Evolutionary conservation across 2,888 invertebrate genomes (phyloP).

Genomic region (Lasius fuliginosus): DNA sequence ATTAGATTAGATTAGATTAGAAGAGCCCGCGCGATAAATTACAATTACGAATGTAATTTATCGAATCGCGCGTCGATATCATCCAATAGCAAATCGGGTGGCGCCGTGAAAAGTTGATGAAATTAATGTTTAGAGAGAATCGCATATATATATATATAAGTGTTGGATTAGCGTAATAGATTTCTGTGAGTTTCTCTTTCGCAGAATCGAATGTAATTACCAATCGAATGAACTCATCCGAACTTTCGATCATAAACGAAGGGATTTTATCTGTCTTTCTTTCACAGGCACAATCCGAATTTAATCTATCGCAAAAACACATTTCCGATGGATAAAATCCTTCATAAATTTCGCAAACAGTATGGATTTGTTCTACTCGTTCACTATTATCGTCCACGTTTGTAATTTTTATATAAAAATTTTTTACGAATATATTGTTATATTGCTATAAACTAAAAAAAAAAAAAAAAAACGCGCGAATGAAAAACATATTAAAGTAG

Average conservation of each 20-base stretch:
- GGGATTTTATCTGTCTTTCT: slow-evolving; percentile 31
- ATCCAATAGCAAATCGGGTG: slow-evolving; percentile 4
- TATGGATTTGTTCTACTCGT: neutral
- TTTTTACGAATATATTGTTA: neutral
- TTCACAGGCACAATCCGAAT: neutral
- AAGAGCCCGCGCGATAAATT: slow-evolving; percentile 15
- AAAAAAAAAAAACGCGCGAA: no score
- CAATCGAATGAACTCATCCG: slow-evolving; percentile 11
- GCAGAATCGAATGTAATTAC: slow-evolving; percentile 24
- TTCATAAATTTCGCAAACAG: neutral
- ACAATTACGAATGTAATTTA: slow-evolving; percentile 53
- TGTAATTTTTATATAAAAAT: neutral
- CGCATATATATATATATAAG: neutral
- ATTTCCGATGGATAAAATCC: neutral
- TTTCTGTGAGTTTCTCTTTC: slow-evolving; percentile 23
- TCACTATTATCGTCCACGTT: neutral
- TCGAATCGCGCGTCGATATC: slow-evolving; percentile 7
- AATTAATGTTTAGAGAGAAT: neutral
- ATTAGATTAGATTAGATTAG: slow-evolving; percentile 66
- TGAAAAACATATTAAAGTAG: neutral
- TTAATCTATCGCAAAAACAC: neutral
- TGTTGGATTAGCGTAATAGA: neutral
- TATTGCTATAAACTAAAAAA: neutral
- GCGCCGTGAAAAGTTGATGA: neutral
- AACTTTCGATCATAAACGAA: slow-evolving; percentile 34